A percentile compares a stretch with the other conserved stretches of the same genome.
Conservation (phyloP, 1,140 invertebrate species). For the Samia ricini region DNA sequence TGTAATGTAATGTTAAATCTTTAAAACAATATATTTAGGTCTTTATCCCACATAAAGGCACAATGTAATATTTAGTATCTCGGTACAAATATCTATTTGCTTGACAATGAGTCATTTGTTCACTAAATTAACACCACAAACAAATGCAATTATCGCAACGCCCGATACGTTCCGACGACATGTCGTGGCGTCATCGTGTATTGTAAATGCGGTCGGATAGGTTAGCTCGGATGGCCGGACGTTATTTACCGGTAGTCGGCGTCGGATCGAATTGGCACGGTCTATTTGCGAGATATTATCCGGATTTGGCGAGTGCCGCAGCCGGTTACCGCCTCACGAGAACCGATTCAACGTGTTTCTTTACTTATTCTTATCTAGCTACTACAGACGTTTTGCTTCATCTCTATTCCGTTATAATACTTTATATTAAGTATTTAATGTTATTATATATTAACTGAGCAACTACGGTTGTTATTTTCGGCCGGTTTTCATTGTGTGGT, state of each 20-base stretch:
- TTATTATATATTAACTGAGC: no score
- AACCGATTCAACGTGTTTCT: background rate
- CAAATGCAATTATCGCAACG: no score
- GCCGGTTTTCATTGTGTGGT: no score
- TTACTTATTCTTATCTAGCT: background rate
- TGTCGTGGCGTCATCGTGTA: background rate
- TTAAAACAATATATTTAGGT: no score
- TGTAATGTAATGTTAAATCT: no score
- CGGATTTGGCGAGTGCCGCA: constrained; percentile 7
- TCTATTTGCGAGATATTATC: constrained; percentile 4
- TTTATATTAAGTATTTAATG: no score
- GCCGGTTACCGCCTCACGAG: constrained; percentile 1
- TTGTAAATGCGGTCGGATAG: background rate
- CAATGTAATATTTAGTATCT: no score
- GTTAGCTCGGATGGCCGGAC: constrained; percentile 3
- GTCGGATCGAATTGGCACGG: constrained; percentile 3
- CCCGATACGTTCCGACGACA: background rate
- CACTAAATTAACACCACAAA: no score
- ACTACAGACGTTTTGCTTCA: background rate
- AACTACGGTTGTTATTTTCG: no score
- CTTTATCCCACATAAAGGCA: no score
- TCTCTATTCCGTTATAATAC: background rate
- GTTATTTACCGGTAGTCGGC: constrained; percentile 9
- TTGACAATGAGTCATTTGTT: no score
- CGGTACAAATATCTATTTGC: no score